A percentile compares a stretch with the other conserved stretches of the same genome.
These are phyloP conservation scores for Hemithea aestivaria DNA, from an alignment of 2,888 invertebrate species.

Conservation along the genomic window DNA sequence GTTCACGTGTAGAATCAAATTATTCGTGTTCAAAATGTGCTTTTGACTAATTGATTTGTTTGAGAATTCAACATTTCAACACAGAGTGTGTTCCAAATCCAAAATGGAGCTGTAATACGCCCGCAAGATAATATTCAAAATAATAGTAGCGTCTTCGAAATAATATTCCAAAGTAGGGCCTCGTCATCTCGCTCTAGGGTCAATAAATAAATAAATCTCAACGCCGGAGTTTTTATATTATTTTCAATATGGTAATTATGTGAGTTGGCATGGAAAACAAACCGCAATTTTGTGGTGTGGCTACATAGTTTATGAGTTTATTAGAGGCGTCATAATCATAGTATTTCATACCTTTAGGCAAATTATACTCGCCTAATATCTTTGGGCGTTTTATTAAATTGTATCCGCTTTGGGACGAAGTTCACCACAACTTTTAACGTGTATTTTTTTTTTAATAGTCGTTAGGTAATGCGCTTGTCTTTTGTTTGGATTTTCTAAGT, in stretches of 20 bases:
- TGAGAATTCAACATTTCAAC: no score
- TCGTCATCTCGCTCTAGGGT: constrained; percentile 41
- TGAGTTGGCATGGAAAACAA: constrained; percentile 69
- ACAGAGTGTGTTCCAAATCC: no score
- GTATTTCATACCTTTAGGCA: constrained; percentile 39
- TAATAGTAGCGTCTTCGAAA: constrained; percentile 27
- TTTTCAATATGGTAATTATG: constrained; percentile 67
- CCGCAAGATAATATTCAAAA: no score
- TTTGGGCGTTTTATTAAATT: constrained; percentile 33
- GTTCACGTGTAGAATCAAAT: no score
- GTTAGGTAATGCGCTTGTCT: no score
- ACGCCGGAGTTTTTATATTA: constrained; percentile 62
- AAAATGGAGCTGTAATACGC: no score
- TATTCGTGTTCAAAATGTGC: no score
- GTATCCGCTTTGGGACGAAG: constrained; percentile 40
- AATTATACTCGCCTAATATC: constrained; percentile 36
- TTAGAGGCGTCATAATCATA: constrained; percentile 74
- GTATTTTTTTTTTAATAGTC: no score
- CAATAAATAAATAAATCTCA: constrained; percentile 74
- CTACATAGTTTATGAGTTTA: constrained; percentile 69
- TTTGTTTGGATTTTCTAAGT: no score
- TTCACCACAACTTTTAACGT: no score
- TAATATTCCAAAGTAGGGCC: constrained; percentile 34
- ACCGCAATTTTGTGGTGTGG: constrained; percentile 65
- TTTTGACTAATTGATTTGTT: no score